Evolutionary conservation across 2,797 vertebrate species (phyloP), one percentile per base, ranked within the genome.

Genomic region (Cuculus canorus): DNA sequence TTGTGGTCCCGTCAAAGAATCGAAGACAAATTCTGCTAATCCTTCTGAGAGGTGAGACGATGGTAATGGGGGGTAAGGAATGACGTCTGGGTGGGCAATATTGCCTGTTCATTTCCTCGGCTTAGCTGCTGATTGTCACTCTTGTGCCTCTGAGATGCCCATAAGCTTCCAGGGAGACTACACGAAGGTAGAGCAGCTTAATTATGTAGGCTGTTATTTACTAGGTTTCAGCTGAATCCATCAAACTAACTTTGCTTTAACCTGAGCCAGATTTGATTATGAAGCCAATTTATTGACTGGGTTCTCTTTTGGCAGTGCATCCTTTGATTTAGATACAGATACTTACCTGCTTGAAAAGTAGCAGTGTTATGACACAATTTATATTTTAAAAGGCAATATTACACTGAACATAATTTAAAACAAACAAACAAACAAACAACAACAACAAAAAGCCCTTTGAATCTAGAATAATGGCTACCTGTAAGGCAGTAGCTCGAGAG

Each of bases 391-490:
- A 98, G 98, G 97, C 96, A 91, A 92, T 96, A 96, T 95, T 96
- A 93, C 84, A 70, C 3, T 7, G 94, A 97, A 96, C 97, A 96
- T 97, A 97, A 97, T 97, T 97, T 92, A 82, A 93, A 96, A 96
- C 86, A 96, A 89, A 92, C 80, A 92, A 97, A 95, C 95, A 96
- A 96, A 90, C 95, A 97, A n/a, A 86, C 95, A 96, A 94, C 85
- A 95, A 96, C 97, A 97, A 96, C 97, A 97, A 96, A 97, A 98
- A 97, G 97, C 96, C 97, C 96, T 97, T 98, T 98, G 98, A 98
- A 98, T 98, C 97, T 97, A 98, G 96, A 98, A 97, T 98, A 98
- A 98, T 98, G 98, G 98, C 97, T 98, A 98, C 98, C 98, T 98
- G 98, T 97, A 98, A 98, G 98, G 97, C 97, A 98, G 98, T 97